Evolutionary conservation across 2,113 vertebrate genomes (phyloP).

Genomic region (Indicator maculatus): DNA sequence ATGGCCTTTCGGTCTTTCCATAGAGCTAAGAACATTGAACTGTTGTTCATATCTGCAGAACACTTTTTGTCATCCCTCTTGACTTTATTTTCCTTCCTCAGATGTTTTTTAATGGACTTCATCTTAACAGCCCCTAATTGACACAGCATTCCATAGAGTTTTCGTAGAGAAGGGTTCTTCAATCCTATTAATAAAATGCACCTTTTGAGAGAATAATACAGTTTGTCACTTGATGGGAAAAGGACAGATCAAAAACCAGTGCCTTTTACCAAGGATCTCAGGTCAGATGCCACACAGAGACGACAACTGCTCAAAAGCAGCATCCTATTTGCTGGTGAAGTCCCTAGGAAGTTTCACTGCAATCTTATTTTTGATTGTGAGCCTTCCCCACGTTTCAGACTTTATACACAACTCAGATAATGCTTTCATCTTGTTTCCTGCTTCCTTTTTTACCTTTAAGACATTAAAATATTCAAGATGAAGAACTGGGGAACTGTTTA

Average conservation of each 20-base stretch:
- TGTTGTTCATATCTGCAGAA: not conserved
- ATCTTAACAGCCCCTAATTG: not conserved
- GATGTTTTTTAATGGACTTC: not conserved
- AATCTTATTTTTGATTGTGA: not conserved
- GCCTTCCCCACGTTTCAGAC: not conserved
- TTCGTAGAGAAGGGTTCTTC: not conserved
- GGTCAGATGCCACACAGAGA: not conserved
- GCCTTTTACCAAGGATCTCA: not conserved
- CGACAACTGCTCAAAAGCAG: not conserved
- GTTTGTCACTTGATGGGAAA: not conserved
- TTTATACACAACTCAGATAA: not conserved
- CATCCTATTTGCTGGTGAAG: not conserved
- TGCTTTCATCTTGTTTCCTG: not conserved
- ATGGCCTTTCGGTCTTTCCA: not conserved
- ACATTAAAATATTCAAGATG: slow-evolving; percentile 16
- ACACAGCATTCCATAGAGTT: not conserved
- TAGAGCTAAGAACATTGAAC: not conserved
- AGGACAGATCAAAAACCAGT: slow-evolving; percentile 3
- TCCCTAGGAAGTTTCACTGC: not conserved
- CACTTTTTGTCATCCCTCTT: not conserved
- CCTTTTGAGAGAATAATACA: not conserved
- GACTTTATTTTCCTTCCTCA: not conserved
- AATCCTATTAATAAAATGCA: not conserved
- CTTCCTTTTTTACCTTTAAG: slow-evolving; percentile 13
- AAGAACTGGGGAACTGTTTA: slow-evolving; percentile 28